Conservation (phyloP, 1,140 invertebrate genomes). For the Laodelphax striatellus region DNA sequence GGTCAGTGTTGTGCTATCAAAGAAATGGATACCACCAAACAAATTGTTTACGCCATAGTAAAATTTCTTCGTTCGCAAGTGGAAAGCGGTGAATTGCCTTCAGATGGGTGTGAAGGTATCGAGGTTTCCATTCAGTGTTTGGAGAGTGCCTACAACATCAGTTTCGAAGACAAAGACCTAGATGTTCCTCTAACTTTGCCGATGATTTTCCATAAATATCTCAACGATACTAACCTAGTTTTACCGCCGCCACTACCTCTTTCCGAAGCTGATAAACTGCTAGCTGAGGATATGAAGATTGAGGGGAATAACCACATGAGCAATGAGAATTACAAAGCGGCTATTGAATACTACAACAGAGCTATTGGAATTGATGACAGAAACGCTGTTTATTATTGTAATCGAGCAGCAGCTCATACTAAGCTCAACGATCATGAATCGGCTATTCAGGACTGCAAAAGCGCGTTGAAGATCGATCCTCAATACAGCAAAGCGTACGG, state of each 20-base stretch:
- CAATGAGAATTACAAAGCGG: conserved; percentile 61
- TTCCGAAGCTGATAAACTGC: conserved; percentile 33
- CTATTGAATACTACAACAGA: conserved; percentile 62
- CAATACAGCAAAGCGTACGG: conserved; percentile 92
- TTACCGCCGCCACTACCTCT: conserved; percentile 17
- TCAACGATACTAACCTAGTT: not conserved
- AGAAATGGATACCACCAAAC: conserved; percentile 11
- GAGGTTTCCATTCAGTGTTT: conserved; percentile 78
- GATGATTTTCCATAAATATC: conserved; percentile 30
- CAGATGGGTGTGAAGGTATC: conserved; percentile 64
- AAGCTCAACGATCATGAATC: conserved; percentile 67
- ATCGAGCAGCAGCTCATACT: conserved; percentile 82
- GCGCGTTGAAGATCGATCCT: conserved; percentile 76
- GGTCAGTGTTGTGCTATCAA: too few species aligned
- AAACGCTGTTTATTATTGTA: conserved; percentile 92
- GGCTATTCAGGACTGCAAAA: conserved; percentile 81
- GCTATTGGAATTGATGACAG: conserved; percentile 73
- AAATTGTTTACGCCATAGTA: conserved; percentile 16
- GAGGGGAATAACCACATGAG: conserved; percentile 84
- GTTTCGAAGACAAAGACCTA: conserved; percentile 35
- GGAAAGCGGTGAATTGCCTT: conserved; percentile 3
- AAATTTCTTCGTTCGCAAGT: conserved; percentile 16
- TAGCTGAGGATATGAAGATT: conserved; percentile 67
- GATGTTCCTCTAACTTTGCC: not conserved
- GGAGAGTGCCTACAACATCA: conserved; percentile 63